These are phyloP conservation scores for Stratiolaelaps scimitus DNA, from an alignment of 1,140 invertebrate genomes.

Conservation along the genomic window DNA sequence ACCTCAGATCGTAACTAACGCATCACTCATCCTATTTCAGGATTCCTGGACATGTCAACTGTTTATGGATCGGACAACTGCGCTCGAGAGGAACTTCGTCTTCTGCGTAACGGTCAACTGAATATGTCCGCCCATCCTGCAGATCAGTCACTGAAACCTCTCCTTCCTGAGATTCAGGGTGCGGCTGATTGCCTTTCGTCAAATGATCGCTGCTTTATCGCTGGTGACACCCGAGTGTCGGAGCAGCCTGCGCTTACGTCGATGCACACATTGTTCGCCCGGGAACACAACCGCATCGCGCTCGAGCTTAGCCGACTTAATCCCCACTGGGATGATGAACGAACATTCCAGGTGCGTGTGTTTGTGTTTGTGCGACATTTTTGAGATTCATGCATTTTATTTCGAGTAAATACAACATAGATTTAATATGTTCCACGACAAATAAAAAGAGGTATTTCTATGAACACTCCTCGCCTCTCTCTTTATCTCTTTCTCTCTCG, in stretches of 20 bases:
- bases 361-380: too few relatives aligned
- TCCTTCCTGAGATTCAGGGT: constrained; percentile 49
- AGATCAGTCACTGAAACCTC: constrained; percentile 39
- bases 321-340: constrained; percentile 46
- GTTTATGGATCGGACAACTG: constrained; percentile 62
- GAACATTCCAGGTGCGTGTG: constrained; percentile 41
- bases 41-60: constrained; percentile 48
- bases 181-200: constrained; percentile 45
- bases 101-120: constrained; percentile 55
- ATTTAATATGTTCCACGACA: too few relatives aligned
- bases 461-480: neutral
- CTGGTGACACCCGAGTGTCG: constrained; percentile 40
- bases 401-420: too few relatives aligned
- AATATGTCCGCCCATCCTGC: constrained; percentile 63
- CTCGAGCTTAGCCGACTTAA: constrained; percentile 42
- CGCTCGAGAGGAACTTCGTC: constrained; percentile 55
- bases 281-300: constrained; percentile 47
- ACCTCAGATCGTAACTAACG: neutral
- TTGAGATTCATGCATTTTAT: too few relatives aligned
- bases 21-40: neutral
- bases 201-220: constrained; percentile 43
- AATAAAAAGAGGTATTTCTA: neutral
- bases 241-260: constrained; percentile 37
- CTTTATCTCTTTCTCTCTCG: too few relatives aligned
- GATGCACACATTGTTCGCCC: constrained; percentile 64